These are phyloP conservation scores for Gymnopithys bicolor DNA, from an alignment of 2,797 vertebrate genomes.

Conservation along the genomic window DNA sequence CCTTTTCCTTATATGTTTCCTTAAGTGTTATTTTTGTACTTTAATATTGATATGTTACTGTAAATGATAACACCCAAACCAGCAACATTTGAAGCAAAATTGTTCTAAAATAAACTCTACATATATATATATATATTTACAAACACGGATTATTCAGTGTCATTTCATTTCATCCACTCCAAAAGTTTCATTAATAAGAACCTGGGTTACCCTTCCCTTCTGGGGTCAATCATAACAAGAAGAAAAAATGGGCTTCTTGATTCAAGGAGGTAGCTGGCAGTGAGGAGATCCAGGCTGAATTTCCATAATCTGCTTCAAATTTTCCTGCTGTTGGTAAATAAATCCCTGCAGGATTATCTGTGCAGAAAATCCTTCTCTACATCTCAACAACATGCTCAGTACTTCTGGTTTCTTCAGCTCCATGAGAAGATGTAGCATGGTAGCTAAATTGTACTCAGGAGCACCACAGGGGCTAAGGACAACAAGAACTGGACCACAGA, in stretches of 20 bases:
- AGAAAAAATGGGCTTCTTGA: background rate
- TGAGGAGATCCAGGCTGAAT: background rate
- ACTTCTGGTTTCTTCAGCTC: background rate
- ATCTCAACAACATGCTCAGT: background rate
- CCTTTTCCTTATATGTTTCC: no score
- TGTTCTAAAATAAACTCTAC: no score
- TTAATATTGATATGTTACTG: no score
- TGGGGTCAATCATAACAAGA: no score
- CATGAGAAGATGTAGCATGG: background rate
- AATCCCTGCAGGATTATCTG: background rate
- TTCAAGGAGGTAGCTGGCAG: background rate
- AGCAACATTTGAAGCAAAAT: no score
- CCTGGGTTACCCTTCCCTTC: no score
- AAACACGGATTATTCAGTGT: no score
- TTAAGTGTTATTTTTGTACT: no score
- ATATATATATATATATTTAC: no score
- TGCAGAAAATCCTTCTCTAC: background rate
- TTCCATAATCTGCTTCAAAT: background rate
- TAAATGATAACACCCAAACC: no score
- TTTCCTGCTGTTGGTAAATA: background rate
- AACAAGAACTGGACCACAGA: background rate
- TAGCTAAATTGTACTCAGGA: background rate
- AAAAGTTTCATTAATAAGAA: no score
- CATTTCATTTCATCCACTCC: no score
- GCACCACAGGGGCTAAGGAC: fast-evolving